These are phyloP conservation scores for Damaliscus lunatus DNA, from an alignment of 2,113 vertebrate genomes.

Conservation along the genomic window DNA sequence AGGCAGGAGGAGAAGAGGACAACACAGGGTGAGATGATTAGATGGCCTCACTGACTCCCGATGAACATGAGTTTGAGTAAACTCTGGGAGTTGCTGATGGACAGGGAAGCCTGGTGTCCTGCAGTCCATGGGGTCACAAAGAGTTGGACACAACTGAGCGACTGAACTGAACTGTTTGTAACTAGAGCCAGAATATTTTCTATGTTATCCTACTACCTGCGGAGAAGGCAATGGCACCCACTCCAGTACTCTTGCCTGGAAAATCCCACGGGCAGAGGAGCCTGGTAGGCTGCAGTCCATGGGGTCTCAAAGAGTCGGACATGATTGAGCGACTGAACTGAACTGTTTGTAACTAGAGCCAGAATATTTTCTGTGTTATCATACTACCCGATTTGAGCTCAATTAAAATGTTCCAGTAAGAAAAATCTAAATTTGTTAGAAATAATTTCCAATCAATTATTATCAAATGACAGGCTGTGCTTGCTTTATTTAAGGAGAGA, in stretches of 20 bases:
- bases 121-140: neutral
- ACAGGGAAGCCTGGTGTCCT: neutral
- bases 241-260: too few relatives aligned
- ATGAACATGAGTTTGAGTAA: neutral
- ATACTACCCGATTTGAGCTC: neutral
- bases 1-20: rapidly evolving
- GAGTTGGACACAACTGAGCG: rapidly evolving
- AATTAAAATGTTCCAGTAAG: neutral
- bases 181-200: neutral
- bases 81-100: rapidly evolving
- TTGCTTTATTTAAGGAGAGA: neutral
- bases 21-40: rapidly evolving
- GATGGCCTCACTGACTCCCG: neutral
- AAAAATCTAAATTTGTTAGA: neutral
- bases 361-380: too few relatives aligned
- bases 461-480: neutral
- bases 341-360: too few relatives aligned
- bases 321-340: too few relatives aligned
- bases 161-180: neutral
- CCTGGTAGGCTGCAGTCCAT: too few relatives aligned
- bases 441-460: neutral
- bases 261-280: too few relatives aligned
- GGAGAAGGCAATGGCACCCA: too few relatives aligned
- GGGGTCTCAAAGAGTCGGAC: too few relatives aligned
- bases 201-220: neutral